Conservation (phyloP, 2,888 invertebrate species). For the Thymelicus lineola region DNA sequence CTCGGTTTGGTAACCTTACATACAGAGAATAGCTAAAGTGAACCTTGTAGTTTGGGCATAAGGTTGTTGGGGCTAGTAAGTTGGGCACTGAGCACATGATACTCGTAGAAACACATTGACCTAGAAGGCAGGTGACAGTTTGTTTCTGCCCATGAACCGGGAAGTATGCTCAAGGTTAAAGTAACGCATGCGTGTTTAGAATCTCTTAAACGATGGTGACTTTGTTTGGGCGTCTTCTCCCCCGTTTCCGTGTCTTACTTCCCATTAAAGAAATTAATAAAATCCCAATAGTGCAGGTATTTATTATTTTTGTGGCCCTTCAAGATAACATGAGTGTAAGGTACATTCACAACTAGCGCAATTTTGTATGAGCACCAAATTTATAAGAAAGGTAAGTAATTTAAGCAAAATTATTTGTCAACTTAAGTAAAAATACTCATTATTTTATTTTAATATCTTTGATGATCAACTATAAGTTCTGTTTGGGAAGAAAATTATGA, state of each 20-base stretch:
- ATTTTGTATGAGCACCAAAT: no score
- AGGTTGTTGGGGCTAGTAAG: slow-evolving; percentile 25
- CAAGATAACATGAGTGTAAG: no score
- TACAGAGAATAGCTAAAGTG: background rate
- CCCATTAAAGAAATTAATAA: no score
- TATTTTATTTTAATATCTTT: no score
- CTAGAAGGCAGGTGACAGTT: slow-evolving; percentile 68
- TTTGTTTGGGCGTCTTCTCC: slow-evolving; percentile 48
- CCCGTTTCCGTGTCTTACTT: background rate
- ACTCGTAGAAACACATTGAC: slow-evolving; percentile 62
- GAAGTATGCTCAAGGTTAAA: slow-evolving; percentile 75
- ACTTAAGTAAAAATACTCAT: no score
- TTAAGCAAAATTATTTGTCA: no score
- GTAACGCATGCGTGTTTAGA: slow-evolving; percentile 63
- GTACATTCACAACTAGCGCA: no score
- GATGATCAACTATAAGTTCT: no score
- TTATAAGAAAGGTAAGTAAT: no score
- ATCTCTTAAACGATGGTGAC: slow-evolving; percentile 51
- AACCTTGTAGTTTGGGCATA: background rate
- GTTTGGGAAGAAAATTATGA: no score
- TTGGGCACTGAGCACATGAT: slow-evolving; percentile 28
- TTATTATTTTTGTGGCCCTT: background rate
- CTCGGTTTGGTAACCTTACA: background rate
- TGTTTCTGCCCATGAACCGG: slow-evolving; percentile 76
- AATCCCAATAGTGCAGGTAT: no score